Percentiles rank a stretch among this genome's conserved stretches.
phyloP scores from a whole-genome alignment of 2,113 vertebrate genomes.

The Struthidea cinerea region DNA sequence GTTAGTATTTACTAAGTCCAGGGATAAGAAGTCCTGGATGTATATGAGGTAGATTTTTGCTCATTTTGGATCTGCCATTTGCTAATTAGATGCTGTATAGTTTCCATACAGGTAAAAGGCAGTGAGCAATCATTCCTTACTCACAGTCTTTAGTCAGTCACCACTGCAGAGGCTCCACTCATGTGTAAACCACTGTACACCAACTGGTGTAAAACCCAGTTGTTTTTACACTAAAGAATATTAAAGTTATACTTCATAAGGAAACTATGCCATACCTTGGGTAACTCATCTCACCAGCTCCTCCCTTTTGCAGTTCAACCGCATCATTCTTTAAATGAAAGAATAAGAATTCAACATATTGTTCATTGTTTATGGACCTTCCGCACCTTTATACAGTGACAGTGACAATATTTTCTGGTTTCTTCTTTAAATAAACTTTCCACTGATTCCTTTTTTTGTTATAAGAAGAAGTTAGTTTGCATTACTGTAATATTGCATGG shows the following conservation, averaged over 20 bases:
- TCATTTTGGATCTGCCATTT: background rate
- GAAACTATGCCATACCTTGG: background rate
- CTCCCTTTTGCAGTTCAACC: background rate
- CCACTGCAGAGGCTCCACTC: background rate
- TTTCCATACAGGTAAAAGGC: background rate
- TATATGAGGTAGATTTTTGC: fast-evolving
- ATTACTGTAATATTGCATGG: background rate
- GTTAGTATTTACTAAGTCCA: background rate
- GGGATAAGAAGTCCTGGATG: background rate
- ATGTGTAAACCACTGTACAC: no score
- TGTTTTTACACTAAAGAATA: background rate
- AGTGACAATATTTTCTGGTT: background rate
- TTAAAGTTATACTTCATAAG: background rate
- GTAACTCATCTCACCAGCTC: background rate
- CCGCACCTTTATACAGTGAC: background rate
- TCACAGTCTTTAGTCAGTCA: background rate
- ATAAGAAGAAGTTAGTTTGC: background rate
- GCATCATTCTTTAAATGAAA: background rate
- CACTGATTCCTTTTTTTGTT: background rate
- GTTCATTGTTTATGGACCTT: background rate
- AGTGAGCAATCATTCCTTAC: background rate
- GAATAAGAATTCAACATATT: background rate
- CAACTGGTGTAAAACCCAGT: background rate
- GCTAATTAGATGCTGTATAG: background rate
- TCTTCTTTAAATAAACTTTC: background rate